Evolutionary conservation across 2,888 invertebrate species (phyloP).

Genomic region (Acronicta psi): DNA sequence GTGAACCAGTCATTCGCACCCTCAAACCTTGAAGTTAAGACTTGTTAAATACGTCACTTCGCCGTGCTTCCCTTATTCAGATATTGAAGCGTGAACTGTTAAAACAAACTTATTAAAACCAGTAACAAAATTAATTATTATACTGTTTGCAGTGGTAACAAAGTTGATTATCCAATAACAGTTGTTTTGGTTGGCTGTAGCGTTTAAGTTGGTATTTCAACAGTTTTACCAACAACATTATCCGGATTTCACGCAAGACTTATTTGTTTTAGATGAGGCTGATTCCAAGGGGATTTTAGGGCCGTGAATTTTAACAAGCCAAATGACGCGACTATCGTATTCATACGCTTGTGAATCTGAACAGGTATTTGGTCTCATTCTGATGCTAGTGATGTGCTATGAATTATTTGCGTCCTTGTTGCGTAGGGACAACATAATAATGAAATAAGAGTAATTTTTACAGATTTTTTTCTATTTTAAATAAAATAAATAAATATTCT

Average conservation of each 20-base stretch:
- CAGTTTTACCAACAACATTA: slow-evolving; percentile 73
- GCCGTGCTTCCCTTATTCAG: slow-evolving; percentile 65
- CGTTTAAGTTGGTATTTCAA: slow-evolving; percentile 45
- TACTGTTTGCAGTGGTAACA: slow-evolving; percentile 25
- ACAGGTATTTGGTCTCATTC: slow-evolving; percentile 65
- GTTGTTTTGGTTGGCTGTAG: background rate
- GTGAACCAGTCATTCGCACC: slow-evolving; percentile 74
- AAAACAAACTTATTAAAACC: slow-evolving; percentile 24
- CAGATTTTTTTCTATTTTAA: too few species aligned
- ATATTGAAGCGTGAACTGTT: slow-evolving; percentile 74
- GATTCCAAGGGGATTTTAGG: slow-evolving; percentile 69
- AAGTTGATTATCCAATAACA: slow-evolving; percentile 10
- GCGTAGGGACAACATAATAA: slow-evolving; percentile 4
- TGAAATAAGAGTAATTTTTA: too few species aligned
- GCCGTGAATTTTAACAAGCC: slow-evolving; percentile 84
- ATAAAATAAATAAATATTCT: too few species aligned
- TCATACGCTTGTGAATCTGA: slow-evolving; percentile 65
- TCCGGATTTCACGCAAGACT: slow-evolving; percentile 82
- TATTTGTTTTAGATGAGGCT: slow-evolving; percentile 79
- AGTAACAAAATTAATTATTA: background rate
- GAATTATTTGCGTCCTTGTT: slow-evolving; percentile 39
- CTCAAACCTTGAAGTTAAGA: slow-evolving; percentile 42
- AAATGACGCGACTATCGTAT: slow-evolving; percentile 71
- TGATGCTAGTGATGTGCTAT: slow-evolving; percentile 54
- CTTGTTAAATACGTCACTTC: slow-evolving; percentile 77